phyloP scores from a whole-genome alignment of 1,140 invertebrate species.

The Atta colombica region DNA sequence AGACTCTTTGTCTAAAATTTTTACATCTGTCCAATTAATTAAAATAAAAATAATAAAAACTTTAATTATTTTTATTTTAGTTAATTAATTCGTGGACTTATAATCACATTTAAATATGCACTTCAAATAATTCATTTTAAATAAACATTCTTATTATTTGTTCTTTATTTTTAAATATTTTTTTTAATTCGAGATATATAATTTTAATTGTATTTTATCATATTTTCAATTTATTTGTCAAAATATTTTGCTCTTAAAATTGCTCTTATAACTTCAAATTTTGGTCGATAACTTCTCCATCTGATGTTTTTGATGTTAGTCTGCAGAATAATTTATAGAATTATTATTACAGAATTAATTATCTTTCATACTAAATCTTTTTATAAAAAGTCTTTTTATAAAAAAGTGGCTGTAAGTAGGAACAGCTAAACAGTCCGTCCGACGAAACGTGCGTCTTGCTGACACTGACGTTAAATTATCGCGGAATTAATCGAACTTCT shows the following conservation, averaged over 20 bases:
- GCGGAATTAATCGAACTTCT: constrained; percentile 24
- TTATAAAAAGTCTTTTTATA: not conserved
- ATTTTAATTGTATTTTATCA: not conserved
- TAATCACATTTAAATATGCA: not conserved
- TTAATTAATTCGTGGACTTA: not conserved
- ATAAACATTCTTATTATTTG: not conserved
- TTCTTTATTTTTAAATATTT: not conserved
- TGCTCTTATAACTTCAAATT: not conserved
- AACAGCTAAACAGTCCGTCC: constrained; percentile 30
- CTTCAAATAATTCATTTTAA: not conserved
- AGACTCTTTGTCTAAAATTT: too few species aligned
- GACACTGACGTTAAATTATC: constrained; percentile 54
- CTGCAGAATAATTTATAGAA: not conserved
- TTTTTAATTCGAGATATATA: not conserved
- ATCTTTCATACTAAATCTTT: constrained; percentile 2
- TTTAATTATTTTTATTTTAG: not conserved
- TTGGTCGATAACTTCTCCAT: not conserved
- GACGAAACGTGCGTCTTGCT: constrained; percentile 23
- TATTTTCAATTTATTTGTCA: not conserved
- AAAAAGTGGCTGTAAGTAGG: not conserved
- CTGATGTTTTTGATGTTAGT: not conserved
- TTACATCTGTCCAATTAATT: too few species aligned
- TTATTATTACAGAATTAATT: constrained; percentile 11
- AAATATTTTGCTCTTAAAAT: not conserved
- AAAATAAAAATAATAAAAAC: not conserved